Evolutionary conservation across 2,113 vertebrate genomes (phyloP).

Genomic region (Clarias batrachus): DNA sequence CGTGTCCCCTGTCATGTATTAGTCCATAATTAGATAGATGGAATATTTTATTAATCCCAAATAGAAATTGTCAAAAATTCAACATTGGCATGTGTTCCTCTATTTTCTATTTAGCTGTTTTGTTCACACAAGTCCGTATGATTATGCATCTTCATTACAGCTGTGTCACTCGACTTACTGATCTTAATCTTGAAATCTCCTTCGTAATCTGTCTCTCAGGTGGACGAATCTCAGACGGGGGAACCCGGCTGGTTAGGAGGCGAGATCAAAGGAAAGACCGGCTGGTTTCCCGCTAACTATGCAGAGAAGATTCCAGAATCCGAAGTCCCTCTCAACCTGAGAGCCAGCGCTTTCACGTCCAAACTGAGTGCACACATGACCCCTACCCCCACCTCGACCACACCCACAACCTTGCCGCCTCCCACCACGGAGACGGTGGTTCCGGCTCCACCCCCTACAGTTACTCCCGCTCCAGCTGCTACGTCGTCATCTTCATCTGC

Average conservation of each 20-base stretch:
- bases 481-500: constrained; percentile 68
- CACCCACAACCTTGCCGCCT: constrained; percentile 65
- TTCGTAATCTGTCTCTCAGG: constrained; percentile 68
- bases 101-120: background rate
- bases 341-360: constrained; percentile 69
- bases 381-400: constrained; percentile 52
- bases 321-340: constrained; percentile 81
- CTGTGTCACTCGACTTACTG: background rate
- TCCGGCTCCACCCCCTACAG: constrained; percentile 42
- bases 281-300: constrained; percentile 98
- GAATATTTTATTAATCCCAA: no score
- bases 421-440: constrained; percentile 61
- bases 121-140: background rate
- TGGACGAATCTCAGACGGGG: constrained; percentile 96
- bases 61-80: background rate
- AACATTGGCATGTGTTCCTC: background rate
- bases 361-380: constrained; percentile 73
- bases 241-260: constrained; percentile 98
- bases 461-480: constrained; percentile 57
- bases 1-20: background rate
- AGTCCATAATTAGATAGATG: background rate
- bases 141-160: background rate
- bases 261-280: constrained; percentile 90
- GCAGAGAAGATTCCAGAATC: constrained; percentile 91
- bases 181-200: no score